phyloP scores from a whole-genome alignment of 2,113 vertebrate genomes.

The Catharus fuscescens region DNA sequence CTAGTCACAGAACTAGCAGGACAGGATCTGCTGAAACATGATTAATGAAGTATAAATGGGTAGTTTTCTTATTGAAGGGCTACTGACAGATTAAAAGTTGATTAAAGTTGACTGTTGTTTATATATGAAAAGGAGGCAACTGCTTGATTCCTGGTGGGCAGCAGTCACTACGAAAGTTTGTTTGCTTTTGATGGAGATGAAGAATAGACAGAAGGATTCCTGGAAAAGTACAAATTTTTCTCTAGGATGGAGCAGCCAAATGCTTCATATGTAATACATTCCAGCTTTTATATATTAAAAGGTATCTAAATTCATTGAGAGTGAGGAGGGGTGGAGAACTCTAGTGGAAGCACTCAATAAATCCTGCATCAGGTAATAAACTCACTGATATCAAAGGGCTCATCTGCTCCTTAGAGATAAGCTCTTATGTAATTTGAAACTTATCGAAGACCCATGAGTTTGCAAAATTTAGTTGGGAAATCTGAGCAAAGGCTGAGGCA shows the following conservation, averaged over 20 bases:
- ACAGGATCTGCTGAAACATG: slow-evolving; percentile 1
- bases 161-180: slow-evolving; percentile 21
- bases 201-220: background rate
- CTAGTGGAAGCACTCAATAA: slow-evolving; percentile 49
- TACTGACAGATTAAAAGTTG: slow-evolving; percentile 22
- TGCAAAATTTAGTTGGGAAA: slow-evolving; percentile 2
- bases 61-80: slow-evolving; percentile 55
- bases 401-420: background rate
- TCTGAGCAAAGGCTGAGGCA: background rate
- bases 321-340: background rate
- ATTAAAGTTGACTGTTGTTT: background rate
- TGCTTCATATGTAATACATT: background rate
- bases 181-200: slow-evolving; percentile 2
- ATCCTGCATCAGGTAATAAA: slow-evolving; percentile 26
- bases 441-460: background rate
- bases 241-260: background rate
- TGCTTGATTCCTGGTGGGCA: slow-evolving; percentile 54
- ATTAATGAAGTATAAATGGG: slow-evolving; percentile 47
- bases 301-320: slow-evolving; percentile 36
- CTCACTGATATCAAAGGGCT: background rate
- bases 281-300: slow-evolving; percentile 36
- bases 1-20: background rate
- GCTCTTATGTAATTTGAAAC: background rate
- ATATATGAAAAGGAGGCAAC: slow-evolving; percentile 31
- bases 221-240: slow-evolving; percentile 34